A percentile compares a stretch with the other conserved stretches of the same genome.
These are phyloP conservation scores for Luperina testacea DNA, from an alignment of 2,888 invertebrate genomes.

Conservation along the genomic window DNA sequence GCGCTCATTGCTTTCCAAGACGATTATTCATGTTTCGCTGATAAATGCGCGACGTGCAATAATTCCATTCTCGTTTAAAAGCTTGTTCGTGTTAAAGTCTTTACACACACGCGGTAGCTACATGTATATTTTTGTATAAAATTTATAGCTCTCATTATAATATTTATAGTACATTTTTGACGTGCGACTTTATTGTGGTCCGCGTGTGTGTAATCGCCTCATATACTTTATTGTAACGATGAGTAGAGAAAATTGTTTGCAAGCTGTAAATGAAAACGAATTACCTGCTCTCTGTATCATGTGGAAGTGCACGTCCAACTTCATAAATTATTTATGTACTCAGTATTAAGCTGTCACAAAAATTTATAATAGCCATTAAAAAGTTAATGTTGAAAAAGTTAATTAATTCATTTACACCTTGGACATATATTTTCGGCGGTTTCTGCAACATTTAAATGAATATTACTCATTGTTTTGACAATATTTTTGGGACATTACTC, in stretches of 20 bases:
- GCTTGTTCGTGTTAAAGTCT: constrained; percentile 79
- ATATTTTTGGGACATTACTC: constrained; percentile 69
- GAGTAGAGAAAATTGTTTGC: constrained; percentile 59
- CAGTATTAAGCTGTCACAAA: constrained; percentile 50
- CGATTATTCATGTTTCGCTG: constrained; percentile 86
- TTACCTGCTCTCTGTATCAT: constrained; percentile 39
- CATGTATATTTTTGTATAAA: constrained; percentile 75
- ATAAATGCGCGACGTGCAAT: constrained; percentile 88
- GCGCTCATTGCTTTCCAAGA: constrained; percentile 84
- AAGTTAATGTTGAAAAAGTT: constrained; percentile 47
- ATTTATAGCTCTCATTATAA: constrained; percentile 80
- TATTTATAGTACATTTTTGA: constrained; percentile 76
- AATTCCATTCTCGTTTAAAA: constrained; percentile 87
- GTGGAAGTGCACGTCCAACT: constrained; percentile 22
- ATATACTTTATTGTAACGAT: constrained; percentile 66
- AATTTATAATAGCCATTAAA: constrained; percentile 56
- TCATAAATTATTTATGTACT: constrained; percentile 55
- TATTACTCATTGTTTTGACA: constrained; percentile 71
- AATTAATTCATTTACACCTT: constrained; percentile 65
- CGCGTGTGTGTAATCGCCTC: constrained; percentile 73
- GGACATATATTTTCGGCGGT: constrained; percentile 58
- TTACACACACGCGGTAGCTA: constrained; percentile 77
- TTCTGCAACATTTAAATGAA: constrained; percentile 60
- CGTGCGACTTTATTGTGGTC: constrained; percentile 68
- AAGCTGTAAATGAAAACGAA: constrained; percentile 68